Base-by-base conservation (phyloP, 23 tunicate species). In the Corella eumyota region DNA sequence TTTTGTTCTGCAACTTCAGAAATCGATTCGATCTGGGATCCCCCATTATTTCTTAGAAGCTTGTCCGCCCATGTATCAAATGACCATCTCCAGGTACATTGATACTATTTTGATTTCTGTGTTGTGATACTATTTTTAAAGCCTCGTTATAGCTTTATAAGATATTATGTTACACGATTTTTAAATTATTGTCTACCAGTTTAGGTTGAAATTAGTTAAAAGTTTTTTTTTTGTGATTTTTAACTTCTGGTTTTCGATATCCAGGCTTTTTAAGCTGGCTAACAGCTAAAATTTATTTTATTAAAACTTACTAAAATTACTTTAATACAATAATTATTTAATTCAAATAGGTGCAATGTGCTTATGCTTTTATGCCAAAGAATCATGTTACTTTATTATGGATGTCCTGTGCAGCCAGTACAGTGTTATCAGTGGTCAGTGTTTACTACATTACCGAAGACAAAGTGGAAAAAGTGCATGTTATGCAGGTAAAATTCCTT, bases 401-500 rank as follows among this genome's bases (percentile, higher is more conserved):
- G 96, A 50, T 88, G 62, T 85, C 96, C 19, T 88, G 85, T 61
- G 33, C 80, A 2, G 67, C 88, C 38, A 77, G 95, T 44, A 78
- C 74, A 27, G 77, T 78, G 59, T 56, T 68, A 19, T 71, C 96
- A 11, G 65, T 77, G 20, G 96, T 88, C 72, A 78, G 77, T 61
- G 78, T 88, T 29, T 88, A 88, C 73, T 65, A 79, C 71, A 65
- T 79, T 64, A 72, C 76, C 32, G 87, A 79, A 17, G 80, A 68
- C 11, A 62, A 47, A 28, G 75, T 79, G 50, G 85, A 78, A 55
- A 88, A 88, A 61, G 85, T 78, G 7, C 85, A 73, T 54, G 85
- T 78, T 48, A 88, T 88, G 96, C 96, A 88, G 75, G 96, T 84
- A 13, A 22, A n/a, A n/a, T n/a, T n/a, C n/a, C n/a, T n/a, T n/a